Evolutionary conservation across 1,140 invertebrate genomes (phyloP), one percentile per base, ranked within the genome.

Genomic region (Zophobas morio): DNA sequence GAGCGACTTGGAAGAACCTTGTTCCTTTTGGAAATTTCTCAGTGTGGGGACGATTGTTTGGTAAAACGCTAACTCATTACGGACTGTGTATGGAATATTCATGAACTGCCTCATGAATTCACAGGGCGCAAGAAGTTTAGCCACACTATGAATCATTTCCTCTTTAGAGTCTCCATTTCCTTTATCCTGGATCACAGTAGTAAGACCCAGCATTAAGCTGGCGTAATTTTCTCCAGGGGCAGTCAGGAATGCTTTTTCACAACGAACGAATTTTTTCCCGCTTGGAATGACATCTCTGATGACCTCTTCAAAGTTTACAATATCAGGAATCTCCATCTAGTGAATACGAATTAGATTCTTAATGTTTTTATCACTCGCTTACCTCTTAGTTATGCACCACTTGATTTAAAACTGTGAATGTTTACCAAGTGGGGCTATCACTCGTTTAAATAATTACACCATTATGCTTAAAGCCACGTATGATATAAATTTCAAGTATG

Each of bases 161-260:
- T 85, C 81, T 1, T 80, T 20, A 20, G 20, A 20, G 20, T 20
- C 49, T n/a, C 81, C 81, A 2, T 79, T 78, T 71, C 83, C 74
- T 6, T 2, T 47, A 20, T 73, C 51, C 0, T 73, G 20, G 5
- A 53, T 5, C 2, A 8, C 35, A 0, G 34, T 36, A 32, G 51
- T 47, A 49, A 90, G 84, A 1, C 83, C 83, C 0, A 88, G 77
- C 72, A 90, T 88, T 0, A 86, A 80, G 80, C 89, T 89, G 2
- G 88, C 89, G 77, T 89, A 90, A 85, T 90, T 90, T 76, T 90
- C 89, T 0, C 89, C 89, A 0, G 86, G 86, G 3, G 42, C 3
- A 4, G 49, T 51, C n/a, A 51, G n/a, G 6, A 5, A 2, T 51
- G 3, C 2, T 51, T 87, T 88, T 3, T 88, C 89, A 8, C 90